Percentiles rank a stretch among this genome's conserved stretches.
phyloP scores from a whole-genome alignment of 2,888 invertebrate species.

The Portevinia maculata region DNA sequence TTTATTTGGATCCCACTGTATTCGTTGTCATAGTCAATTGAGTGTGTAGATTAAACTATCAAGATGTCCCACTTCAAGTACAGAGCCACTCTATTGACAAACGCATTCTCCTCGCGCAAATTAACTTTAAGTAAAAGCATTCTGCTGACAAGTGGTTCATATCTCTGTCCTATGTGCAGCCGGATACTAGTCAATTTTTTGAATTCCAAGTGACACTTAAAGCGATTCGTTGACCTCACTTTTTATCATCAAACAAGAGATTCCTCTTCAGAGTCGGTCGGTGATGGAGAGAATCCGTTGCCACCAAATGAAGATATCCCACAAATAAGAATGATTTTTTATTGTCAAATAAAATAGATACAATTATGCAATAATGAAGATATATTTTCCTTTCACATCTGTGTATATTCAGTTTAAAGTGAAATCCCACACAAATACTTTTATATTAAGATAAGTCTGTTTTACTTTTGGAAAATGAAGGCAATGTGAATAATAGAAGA shows the following conservation, averaged over 20 bases:
- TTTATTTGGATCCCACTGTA: conserved; percentile 33
- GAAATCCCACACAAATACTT: conserved; percentile 35
- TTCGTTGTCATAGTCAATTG: conserved; percentile 2
- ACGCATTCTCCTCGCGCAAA: conserved; percentile 53
- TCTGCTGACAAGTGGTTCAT: conserved; percentile 19
- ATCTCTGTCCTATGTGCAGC: conserved; percentile 24
- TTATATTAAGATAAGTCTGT: conserved; percentile 7
- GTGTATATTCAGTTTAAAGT: conserved; percentile 51
- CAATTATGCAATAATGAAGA: conserved; percentile 70
- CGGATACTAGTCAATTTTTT: conserved; percentile 66
- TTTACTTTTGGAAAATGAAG: conserved; percentile 18
- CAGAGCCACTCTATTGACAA: conserved; percentile 23
- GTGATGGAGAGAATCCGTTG: conserved; percentile 7
- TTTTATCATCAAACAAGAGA: conserved; percentile 20
- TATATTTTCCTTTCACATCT: conserved; percentile 55
- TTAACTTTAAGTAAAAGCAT: conserved; percentile 51
- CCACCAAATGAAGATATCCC: conserved; percentile 27
- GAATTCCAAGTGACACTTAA: conserved; percentile 62
- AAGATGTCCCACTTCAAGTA: conserved; percentile 50
- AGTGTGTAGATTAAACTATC: conserved; percentile 25
- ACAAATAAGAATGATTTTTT: conserved; percentile 40
- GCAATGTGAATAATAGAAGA: conserved; percentile 13
- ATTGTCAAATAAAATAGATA: conserved; percentile 64
- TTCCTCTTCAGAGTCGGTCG: conserved; percentile 4
- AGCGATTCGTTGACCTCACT: conserved; percentile 62